phyloP scores from a whole-genome alignment of 2,797 vertebrate species.

The Eulemur coronatus region DNA sequence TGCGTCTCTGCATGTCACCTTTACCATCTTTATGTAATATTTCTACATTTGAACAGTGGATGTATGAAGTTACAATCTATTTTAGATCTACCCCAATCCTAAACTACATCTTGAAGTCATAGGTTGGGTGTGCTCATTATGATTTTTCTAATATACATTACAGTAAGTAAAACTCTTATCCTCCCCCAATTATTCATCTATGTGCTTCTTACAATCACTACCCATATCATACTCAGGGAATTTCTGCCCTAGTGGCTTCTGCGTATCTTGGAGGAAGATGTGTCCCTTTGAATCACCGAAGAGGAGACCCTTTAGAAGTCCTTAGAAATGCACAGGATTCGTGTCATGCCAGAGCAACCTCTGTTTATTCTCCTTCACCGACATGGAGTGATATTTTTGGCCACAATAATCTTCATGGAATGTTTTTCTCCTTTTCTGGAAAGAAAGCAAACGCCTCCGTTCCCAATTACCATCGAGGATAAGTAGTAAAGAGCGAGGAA shows the following conservation, averaged over 20 bases:
- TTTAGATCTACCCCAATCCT: not conserved
- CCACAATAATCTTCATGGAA: not conserved
- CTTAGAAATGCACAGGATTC: not conserved
- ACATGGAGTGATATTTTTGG: conserved; percentile 51
- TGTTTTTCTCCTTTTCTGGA: conserved; percentile 50
- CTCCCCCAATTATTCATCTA: not conserved
- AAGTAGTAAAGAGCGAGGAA: not conserved
- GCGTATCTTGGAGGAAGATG: not conserved
- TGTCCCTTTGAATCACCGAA: not conserved
- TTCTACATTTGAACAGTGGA: not conserved
- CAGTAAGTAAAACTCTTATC: not conserved
- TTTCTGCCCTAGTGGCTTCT: not conserved
- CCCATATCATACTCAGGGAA: not conserved
- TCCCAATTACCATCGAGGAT: conserved; percentile 4
- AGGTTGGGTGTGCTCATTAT: not conserved
- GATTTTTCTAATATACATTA: not conserved
- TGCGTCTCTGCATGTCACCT: not conserved
- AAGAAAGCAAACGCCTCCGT: conserved; percentile 43
- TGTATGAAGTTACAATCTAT: not conserved
- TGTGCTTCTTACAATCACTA: not conserved
- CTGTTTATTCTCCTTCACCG: not conserved
- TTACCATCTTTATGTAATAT: not conserved
- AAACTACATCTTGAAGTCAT: not conserved
- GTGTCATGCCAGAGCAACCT: not conserved
- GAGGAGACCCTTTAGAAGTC: not conserved